Evolutionary conservation across 2,113 vertebrate species (phyloP).

Genomic region (Solea solea): DNA sequence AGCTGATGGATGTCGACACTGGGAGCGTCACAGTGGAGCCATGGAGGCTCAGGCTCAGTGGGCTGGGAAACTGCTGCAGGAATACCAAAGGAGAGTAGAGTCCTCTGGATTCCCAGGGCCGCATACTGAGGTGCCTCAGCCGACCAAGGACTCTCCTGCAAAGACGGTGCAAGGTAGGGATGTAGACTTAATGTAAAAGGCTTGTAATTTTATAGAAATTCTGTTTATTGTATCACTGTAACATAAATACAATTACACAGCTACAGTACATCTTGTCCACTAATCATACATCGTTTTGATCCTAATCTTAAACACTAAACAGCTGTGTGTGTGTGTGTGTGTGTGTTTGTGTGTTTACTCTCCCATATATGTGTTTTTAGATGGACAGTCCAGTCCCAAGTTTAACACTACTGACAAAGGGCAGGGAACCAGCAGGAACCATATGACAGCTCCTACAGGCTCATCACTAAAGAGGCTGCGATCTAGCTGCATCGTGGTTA

Average conservation of each 20-base stretch:
- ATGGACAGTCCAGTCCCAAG: constrained; percentile 69
- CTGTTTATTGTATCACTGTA: no score
- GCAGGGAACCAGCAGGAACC: constrained; percentile 70
- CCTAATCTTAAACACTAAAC: no score
- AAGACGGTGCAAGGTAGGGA: constrained; percentile 65
- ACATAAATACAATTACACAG: no score
- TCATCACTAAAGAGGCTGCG: constrained; percentile 87
- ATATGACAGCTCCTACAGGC: constrained; percentile 40
- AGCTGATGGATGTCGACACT: constrained; percentile 87
- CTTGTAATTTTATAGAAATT: no score
- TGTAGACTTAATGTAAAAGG: background rate
- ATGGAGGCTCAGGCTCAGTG: constrained; percentile 93
- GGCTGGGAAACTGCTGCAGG: constrained; percentile 88
- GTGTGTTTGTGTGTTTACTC: background rate
- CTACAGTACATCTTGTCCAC: no score
- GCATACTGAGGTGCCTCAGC: constrained; percentile 39
- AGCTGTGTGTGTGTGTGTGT: no score
- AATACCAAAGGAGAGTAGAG: constrained; percentile 87
- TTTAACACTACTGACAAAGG: constrained; percentile 55
- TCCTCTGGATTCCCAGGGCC: constrained; percentile 74
- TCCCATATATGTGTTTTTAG: constrained; percentile 31
- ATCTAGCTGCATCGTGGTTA: constrained; percentile 90
- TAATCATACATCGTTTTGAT: no score
- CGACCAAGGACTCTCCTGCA: constrained; percentile 75
- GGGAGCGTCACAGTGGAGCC: constrained; percentile 91